Evolutionary conservation across 1,140 invertebrate species (phyloP).

Genomic region (Anagrus nilaparvatae): DNA sequence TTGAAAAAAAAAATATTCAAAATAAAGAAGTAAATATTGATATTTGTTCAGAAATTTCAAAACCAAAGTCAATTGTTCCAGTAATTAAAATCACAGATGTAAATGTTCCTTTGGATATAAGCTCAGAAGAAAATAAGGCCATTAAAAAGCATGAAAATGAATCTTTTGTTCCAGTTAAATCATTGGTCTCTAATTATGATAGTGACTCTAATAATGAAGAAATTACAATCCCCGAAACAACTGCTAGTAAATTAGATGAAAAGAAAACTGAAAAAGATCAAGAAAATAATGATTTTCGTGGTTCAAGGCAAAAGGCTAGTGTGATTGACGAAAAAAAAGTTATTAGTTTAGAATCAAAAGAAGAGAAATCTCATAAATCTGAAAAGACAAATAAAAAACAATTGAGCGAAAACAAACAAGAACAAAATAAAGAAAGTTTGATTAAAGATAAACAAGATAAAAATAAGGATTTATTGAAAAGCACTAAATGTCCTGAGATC

Average conservation of each 20-base stretch:
- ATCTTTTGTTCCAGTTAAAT: conserved; percentile 10
- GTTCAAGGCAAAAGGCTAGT: background rate
- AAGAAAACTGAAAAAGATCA: conserved; percentile 3
- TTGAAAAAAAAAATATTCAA: too few species aligned
- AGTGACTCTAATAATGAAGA: conserved; percentile 16
- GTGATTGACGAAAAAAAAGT: background rate
- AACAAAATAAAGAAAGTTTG: background rate
- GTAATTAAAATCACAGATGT: too few species aligned
- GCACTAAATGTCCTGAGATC: background rate
- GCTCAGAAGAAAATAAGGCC: background rate
- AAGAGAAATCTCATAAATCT: background rate
- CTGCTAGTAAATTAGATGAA: conserved; percentile 1
- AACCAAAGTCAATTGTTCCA: too few species aligned
- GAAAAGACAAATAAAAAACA: background rate
- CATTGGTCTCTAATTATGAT: conserved; percentile 30
- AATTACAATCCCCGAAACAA: too few species aligned
- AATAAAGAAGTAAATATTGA: too few species aligned
- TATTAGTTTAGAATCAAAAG: background rate
- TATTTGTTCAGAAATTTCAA: too few species aligned
- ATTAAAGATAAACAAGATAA: background rate
- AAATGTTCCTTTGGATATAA: too few species aligned
- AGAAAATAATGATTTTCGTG: background rate
- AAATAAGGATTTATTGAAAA: background rate
- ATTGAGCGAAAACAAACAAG: background rate
- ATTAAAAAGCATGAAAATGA: conserved; percentile 4